Conservation (phyloP, 1,140 invertebrate genomes). For the Papilio xuthus region DNA sequence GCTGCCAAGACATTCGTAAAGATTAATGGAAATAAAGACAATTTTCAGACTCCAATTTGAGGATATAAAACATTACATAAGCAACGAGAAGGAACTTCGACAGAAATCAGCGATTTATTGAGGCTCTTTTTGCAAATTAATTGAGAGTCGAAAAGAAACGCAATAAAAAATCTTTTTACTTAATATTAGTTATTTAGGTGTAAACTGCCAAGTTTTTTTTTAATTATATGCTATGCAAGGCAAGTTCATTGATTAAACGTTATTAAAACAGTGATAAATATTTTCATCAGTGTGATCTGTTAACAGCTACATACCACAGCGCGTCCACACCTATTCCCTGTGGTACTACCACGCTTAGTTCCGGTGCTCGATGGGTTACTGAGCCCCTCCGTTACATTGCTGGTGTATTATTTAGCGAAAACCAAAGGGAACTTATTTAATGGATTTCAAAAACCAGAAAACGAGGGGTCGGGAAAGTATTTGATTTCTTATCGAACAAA, state of each 20-base stretch:
- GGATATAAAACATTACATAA: too few species aligned
- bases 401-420: conserved; percentile 78
- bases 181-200: too few species aligned
- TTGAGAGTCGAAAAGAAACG: too few species aligned
- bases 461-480: conserved; percentile 69
- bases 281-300: background rate
- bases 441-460: conserved; percentile 65
- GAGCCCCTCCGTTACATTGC: conserved; percentile 65
- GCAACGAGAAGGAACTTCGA: too few species aligned
- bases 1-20: conserved; percentile 29
- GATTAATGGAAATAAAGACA: background rate
- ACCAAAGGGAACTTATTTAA: conserved; percentile 71
- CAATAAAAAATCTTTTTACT: too few species aligned
- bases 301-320: conserved; percentile 55
- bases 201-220: too few species aligned
- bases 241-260: background rate
- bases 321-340: conserved; percentile 62
- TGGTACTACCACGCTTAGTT: conserved; percentile 70
- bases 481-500: conserved; percentile 77
- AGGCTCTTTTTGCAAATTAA: too few species aligned
- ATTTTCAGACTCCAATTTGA: background rate
- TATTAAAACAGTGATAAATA: background rate
- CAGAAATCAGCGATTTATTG: too few species aligned
- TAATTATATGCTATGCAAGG: background rate
- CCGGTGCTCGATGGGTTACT: conserved; percentile 69